Percentiles rank a stretch among this genome's conserved stretches.
Evolutionary conservation across 2,797 vertebrate genomes (phyloP).

Genomic region (Melopsittacus undulatus): DNA sequence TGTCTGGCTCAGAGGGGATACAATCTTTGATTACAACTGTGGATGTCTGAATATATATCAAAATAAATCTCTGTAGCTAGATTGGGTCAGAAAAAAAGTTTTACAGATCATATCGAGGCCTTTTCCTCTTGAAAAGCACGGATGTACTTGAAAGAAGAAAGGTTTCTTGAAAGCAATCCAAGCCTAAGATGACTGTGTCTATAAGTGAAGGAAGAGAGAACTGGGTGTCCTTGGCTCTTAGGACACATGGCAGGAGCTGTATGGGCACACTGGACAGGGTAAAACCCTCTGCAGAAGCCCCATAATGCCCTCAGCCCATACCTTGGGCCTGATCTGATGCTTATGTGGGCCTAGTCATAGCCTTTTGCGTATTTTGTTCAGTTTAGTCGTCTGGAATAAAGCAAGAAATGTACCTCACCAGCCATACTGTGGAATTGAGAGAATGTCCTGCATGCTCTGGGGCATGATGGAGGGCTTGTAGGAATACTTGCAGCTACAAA

Average conservation of each 20-base stretch:
- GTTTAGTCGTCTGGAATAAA: not conserved
- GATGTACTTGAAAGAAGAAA: not conserved
- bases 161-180: not conserved
- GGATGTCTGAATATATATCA: not conserved
- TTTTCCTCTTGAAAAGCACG: not conserved
- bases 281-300: not conserved
- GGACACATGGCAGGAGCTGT: not conserved
- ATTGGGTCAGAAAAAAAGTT: not conserved
- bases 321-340: too few relatives aligned
- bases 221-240: rapidly evolving
- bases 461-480: not conserved
- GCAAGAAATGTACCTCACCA: rapidly evolving
- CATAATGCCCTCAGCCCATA: not conserved
- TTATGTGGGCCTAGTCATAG: not conserved
- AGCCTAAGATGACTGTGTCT: not conserved
- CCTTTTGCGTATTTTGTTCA: not conserved
- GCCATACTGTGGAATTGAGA: rapidly evolving
- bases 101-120: not conserved
- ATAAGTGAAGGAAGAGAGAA: not conserved
- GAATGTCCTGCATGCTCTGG: rapidly evolving
- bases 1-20: not conserved
- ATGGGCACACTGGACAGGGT: rapidly evolving
- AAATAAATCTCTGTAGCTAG: not conserved
- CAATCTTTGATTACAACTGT: not conserved
- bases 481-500: not conserved